These are phyloP conservation scores for Stenopsyche tienmushanensis DNA, from an alignment of 1,140 invertebrate genomes.

Conservation along the genomic window DNA sequence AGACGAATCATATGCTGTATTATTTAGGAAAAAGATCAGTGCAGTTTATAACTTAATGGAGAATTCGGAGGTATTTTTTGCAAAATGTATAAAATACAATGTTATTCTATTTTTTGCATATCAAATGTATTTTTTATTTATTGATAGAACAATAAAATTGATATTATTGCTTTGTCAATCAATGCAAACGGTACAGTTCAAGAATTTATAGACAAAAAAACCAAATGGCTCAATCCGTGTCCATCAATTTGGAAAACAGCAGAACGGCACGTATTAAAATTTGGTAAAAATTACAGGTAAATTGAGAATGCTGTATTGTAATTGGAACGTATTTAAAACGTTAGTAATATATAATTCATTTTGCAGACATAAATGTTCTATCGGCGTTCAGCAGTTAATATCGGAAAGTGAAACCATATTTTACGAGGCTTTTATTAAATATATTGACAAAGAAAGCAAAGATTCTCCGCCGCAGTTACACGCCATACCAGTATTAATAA, in stretches of 20 bases:
- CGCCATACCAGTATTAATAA: conserved; percentile 58
- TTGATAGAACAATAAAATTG: conserved; percentile 51
- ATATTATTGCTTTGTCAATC: conserved; percentile 47
- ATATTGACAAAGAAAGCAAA: conserved; percentile 47
- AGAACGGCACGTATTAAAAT: conserved; percentile 31
- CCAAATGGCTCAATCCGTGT: conserved; percentile 32
- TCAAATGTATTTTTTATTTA: conserved; percentile 25
- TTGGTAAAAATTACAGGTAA: conserved; percentile 34
- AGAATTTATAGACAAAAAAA: conserved; percentile 25
- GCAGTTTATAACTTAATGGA: conserved; percentile 52
- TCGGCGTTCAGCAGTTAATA: conserved; percentile 56
- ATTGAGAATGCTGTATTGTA: conserved; percentile 44
- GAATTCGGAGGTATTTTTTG: conserved; percentile 46
- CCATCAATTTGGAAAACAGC: conserved; percentile 28
- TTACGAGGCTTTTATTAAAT: conserved; percentile 60
- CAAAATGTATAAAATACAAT: conserved; percentile 9
- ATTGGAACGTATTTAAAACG: conserved; percentile 44
- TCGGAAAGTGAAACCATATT: conserved; percentile 54
- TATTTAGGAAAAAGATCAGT: conserved; percentile 58
- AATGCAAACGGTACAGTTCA: conserved; percentile 43
- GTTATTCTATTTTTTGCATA: conserved; percentile 1
- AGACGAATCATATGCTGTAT: conserved; percentile 52
- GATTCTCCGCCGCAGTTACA: conserved; percentile 47
- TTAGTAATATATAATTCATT: conserved; percentile 56
- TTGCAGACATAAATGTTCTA: conserved; percentile 56